phyloP scores from a whole-genome alignment of 2,113 vertebrate species.

The Sebastes fasciatus region DNA sequence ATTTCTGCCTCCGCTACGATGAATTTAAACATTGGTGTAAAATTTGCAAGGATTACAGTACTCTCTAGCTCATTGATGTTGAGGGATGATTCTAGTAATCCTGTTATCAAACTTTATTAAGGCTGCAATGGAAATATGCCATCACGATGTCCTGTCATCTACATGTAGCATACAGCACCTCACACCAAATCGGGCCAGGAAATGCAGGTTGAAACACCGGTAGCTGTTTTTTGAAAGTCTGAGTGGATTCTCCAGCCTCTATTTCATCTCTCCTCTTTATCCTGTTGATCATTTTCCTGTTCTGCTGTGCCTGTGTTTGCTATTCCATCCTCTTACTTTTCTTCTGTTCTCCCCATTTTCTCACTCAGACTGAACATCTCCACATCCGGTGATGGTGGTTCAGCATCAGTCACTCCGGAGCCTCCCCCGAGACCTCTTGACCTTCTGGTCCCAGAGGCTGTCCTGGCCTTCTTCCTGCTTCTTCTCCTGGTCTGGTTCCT shows the following conservation, averaged over 20 bases:
- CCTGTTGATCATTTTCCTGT: background rate
- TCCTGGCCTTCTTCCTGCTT: slow-evolving; percentile 92
- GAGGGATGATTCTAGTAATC: background rate
- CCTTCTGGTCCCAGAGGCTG: slow-evolving; percentile 87
- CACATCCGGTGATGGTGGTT: slow-evolving; percentile 23
- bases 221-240: background rate
- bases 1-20: background rate
- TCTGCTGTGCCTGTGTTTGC: background rate
- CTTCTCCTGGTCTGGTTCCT: slow-evolving; percentile 98
- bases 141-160: background rate
- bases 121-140: background rate
- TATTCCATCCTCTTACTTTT: background rate
- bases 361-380: slow-evolving; percentile 69
- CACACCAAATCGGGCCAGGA: background rate
- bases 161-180: background rate
- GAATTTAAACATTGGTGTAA: background rate
- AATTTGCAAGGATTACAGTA: background rate
- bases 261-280: background rate
- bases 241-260: background rate
- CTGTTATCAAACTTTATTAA: background rate
- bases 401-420: slow-evolving; percentile 18
- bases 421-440: slow-evolving; percentile 65
- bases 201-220: background rate
- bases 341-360: slow-evolving; percentile 10
- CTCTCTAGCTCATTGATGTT: background rate